These are phyloP conservation scores for Erebia aethiops DNA, from an alignment of 2,888 invertebrate species.

Conservation along the genomic window DNA sequence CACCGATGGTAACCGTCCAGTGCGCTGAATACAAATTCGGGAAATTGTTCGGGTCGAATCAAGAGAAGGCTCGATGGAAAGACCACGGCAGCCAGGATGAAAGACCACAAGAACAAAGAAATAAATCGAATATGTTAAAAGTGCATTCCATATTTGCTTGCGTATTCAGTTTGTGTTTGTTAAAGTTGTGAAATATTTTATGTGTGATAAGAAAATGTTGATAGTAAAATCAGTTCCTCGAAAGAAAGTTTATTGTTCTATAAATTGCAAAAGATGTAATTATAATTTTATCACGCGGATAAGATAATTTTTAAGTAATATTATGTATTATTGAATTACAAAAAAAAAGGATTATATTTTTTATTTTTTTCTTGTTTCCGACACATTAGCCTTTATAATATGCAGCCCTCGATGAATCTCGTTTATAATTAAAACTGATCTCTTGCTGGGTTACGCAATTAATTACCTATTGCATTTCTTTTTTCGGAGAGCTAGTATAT, in stretches of 20 bases:
- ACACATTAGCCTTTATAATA: too few relatives aligned
- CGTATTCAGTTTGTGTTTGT: conserved; percentile 33
- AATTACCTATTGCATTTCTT: too few relatives aligned
- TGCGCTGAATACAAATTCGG: conserved; percentile 79
- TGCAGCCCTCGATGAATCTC: too few relatives aligned
- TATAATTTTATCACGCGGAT: background rate
- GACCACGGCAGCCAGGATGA: conserved; percentile 47
- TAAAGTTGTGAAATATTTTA: conserved; percentile 33
- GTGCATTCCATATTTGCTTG: conserved; percentile 40
- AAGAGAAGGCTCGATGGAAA: conserved; percentile 61
- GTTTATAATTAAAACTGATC: too few relatives aligned
- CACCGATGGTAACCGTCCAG: conserved; percentile 75
- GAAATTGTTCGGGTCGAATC: conserved; percentile 66
- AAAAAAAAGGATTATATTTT: too few relatives aligned
- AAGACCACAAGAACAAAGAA: conserved; percentile 51
- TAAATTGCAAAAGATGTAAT: background rate
- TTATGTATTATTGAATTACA: too few relatives aligned
- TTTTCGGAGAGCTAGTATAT: too few relatives aligned
- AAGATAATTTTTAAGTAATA: background rate
- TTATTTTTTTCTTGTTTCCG: too few relatives aligned
- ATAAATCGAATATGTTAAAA: conserved; percentile 39
- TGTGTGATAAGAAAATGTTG: conserved; percentile 7
- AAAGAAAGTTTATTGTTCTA: conserved; percentile 23
- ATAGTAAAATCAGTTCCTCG: conserved; percentile 26
- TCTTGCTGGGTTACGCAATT: too few relatives aligned